Evolutionary conservation across 1,140 invertebrate species (phyloP), one percentile per base, ranked within the genome.

Genomic region (Samia ricini): DNA sequence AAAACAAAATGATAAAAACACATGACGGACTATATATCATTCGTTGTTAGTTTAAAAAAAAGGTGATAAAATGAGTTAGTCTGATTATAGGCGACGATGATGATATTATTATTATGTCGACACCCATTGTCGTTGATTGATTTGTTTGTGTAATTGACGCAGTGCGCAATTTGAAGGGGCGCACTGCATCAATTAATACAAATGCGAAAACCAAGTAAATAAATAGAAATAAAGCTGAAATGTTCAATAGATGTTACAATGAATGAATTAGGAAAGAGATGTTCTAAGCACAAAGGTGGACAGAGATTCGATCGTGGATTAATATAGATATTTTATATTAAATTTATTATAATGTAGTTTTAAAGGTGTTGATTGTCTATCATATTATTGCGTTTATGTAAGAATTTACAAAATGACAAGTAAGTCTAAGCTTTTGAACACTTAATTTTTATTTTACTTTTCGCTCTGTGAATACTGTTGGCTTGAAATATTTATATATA

Each of bases 31-130:
- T 42, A 12, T 42, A n/a, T n/a, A n/a, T n/a, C n/a, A n/a, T n/a
- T n/a, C 77, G 5, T 68, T 76, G 79, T 85, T 85, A 85, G 83
- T 77, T 56, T 50, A 50, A 60, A 74, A 72, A 74, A 60, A 74
- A 72, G 74, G 73, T 67, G 66, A 75, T 74, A 67, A 71, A 61
- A 69, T 75, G 76, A 77, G 77, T 80, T 73, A 74, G 71, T 74
- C 61, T 61, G 67, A 24, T 64, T 61, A 63, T 65, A 66, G 69
- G 71, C 64, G 26, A 63, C 61, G 68, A 72, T 71, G 69, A 60
- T 42, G 69, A 73, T 70, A 64, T 56, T 59, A 71, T 69, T 70
- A 64, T 56, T 59, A 71, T 69, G 69, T 72, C 68, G 72, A 76
- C 72, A 72, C 74, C 77, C 70, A 73, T 56, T 72, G 68, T 74